Evolutionary conservation across 1,140 invertebrate genomes (phyloP), one percentile per base, ranked within the genome.

Genomic region (Trachymyrmex septentrionalis): DNA sequence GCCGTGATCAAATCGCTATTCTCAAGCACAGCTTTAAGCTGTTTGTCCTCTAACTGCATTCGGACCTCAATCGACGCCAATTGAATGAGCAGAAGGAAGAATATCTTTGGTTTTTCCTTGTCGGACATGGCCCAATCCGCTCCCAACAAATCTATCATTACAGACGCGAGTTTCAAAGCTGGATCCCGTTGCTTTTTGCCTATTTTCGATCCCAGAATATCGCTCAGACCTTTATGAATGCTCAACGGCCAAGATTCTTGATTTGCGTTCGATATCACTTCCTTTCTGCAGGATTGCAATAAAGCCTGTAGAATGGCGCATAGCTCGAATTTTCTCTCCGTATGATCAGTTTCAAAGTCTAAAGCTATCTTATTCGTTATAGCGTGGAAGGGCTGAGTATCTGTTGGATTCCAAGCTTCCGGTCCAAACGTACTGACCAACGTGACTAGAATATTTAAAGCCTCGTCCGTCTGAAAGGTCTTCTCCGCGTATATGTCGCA

Each of bases 11-110:
- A 95, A 71, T 98, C 97, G 34, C 96, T 96, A 95, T 98, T 97
- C 44, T 96, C 94, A 91, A 97, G 96, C 9, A 98, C 97, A 93
- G 97, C 96, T 93, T 98, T 97, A 85, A 98, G 96, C 91, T 96
- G 97, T 89, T 97, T 97, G 86, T 98, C 98, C 93, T 99, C 98
- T 61, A 99, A 94, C 91, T 98, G 97, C 98, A 99, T 99, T 91
- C 98, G 96, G 3, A 99, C 97, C 96, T 99, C 98, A 93, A 99
- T 98, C 71, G 98, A 98, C 87, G 97, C 97, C 24, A 99, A 94
- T 94, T 99, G 98, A 76, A 99, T 96, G 2, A 99, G 94, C 59
- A 99, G 94, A 1, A 99, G 95, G 89, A 99, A 97, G 90, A 99
- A 97, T 91, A 97, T 96, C 94, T 97, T 98, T 80, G 97, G 97